Evolutionary conservation across 2,797 vertebrate genomes (phyloP).

Genomic region (Manis pentadactyla): DNA sequence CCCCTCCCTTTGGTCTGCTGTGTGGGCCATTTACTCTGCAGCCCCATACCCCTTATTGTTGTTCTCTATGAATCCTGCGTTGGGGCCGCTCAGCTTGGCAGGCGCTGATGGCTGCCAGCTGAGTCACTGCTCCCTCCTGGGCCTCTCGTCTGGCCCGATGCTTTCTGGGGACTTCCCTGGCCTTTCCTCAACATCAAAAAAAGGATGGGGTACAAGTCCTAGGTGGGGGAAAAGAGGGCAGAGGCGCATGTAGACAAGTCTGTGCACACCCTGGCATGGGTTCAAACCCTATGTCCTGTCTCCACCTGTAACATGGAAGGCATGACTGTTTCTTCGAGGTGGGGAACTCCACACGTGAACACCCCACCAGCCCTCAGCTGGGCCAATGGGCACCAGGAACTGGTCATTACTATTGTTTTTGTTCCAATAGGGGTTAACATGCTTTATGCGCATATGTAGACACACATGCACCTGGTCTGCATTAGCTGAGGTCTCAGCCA

Average conservation of each 20-base stretch:
- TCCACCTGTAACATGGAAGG: neutral
- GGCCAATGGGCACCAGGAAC: accelerated
- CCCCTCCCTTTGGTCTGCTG: neutral
- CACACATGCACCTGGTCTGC: accelerated
- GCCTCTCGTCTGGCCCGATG: neutral
- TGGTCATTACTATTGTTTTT: neutral
- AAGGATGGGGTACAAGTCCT: neutral
- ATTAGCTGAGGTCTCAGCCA: neutral
- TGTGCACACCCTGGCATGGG: accelerated
- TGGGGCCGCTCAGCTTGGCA: neutral
- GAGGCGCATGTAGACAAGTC: neutral
- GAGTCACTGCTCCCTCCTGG: slow-evolving; percentile 13
- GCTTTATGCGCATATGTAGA: no score
- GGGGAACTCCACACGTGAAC: neutral
- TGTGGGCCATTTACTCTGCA: accelerated
- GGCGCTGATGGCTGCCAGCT: neutral
- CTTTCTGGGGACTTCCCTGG: slow-evolving; percentile 61
- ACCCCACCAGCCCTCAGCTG: neutral
- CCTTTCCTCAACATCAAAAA: neutral
- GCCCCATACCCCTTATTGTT: neutral
- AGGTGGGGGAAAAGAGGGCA: neutral
- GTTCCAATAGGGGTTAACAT: neutral
- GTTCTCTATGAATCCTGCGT: neutral
- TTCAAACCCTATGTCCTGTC: neutral
- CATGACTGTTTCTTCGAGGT: neutral